phyloP scores from a whole-genome alignment of 2,888 invertebrate species.

The Bombylius major region DNA sequence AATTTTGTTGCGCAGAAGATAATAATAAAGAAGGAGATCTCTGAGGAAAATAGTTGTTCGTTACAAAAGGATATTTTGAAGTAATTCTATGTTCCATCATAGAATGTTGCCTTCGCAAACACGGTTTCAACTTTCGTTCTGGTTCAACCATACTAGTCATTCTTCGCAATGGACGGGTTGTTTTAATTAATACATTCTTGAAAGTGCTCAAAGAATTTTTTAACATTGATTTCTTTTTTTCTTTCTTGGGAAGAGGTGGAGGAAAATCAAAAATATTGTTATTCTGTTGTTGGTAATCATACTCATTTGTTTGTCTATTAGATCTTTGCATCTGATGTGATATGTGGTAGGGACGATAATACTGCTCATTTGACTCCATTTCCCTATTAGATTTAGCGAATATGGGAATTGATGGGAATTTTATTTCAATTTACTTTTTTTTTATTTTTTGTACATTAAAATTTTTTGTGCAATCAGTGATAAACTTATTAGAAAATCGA shows the following conservation, averaged over 20 bases:
- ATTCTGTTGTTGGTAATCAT: conserved; percentile 13
- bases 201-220: conserved; percentile 33
- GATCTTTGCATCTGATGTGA: conserved; percentile 3
- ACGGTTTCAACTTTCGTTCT: conserved; percentile 25
- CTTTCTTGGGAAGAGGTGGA: conserved; percentile 28
- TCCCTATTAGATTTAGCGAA: conserved; percentile 23
- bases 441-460: not conserved
- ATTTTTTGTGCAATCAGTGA: not conserved
- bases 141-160: conserved; percentile 37
- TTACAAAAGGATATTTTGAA: conserved; percentile 9
- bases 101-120: conserved; percentile 32
- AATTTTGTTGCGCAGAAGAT: conserved; percentile 2
- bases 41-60: conserved; percentile 16
- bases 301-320: conserved; percentile 7
- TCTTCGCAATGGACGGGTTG: conserved; percentile 31
- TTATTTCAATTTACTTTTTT: not conserved
- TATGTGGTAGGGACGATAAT: conserved; percentile 22
- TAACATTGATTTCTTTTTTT: conserved; percentile 34
- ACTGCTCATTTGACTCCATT: conserved; percentile 34
- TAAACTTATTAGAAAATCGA: too few species aligned
- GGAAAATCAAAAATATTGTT: conserved; percentile 16
- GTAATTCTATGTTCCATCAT: conserved; percentile 32
- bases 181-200: conserved; percentile 34
- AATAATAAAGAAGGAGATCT: conserved; percentile 15
- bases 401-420: not conserved